These are phyloP conservation scores for Protonemura montana DNA, from an alignment of 2,888 invertebrate species.

Conservation along the genomic window DNA sequence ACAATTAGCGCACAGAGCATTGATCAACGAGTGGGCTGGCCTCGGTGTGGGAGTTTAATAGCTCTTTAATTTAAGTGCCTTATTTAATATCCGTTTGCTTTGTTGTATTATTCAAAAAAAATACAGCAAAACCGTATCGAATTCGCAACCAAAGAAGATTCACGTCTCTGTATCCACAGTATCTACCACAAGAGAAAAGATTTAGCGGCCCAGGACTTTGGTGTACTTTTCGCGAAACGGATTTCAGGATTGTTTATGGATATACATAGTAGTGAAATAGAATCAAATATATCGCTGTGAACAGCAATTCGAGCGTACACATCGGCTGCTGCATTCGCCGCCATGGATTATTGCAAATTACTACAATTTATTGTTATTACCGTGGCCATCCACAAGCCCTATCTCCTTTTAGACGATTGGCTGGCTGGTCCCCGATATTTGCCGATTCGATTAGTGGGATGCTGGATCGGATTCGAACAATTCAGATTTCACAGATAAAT, in stretches of 20 bases:
- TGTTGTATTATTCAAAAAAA: neutral
- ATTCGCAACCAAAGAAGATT: neutral
- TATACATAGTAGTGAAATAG: neutral
- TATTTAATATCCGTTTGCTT: neutral
- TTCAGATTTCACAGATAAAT: constrained; percentile 2
- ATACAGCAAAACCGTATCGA: neutral
- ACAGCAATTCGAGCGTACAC: neutral
- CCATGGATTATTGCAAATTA: constrained; percentile 37
- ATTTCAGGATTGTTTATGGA: neutral
- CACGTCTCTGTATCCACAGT: neutral
- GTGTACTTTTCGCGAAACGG: neutral
- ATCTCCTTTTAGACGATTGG: constrained; percentile 27
- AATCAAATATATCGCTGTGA: neutral
- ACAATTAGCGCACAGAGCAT: neutral
- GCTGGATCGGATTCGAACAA: neutral
- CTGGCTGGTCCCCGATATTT: neutral
- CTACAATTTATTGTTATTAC: constrained; percentile 41
- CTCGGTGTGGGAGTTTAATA: neutral
- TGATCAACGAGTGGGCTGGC: neutral
- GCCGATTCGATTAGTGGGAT: constrained; percentile 16
- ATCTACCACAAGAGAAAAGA: neutral
- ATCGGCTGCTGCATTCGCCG: neutral
- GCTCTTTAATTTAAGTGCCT: neutral
- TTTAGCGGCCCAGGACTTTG: neutral
- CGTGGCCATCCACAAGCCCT: neutral